Evolutionary conservation across 2,797 vertebrate genomes (phyloP).

Genomic region (Chaetodon trifasciatus): DNA sequence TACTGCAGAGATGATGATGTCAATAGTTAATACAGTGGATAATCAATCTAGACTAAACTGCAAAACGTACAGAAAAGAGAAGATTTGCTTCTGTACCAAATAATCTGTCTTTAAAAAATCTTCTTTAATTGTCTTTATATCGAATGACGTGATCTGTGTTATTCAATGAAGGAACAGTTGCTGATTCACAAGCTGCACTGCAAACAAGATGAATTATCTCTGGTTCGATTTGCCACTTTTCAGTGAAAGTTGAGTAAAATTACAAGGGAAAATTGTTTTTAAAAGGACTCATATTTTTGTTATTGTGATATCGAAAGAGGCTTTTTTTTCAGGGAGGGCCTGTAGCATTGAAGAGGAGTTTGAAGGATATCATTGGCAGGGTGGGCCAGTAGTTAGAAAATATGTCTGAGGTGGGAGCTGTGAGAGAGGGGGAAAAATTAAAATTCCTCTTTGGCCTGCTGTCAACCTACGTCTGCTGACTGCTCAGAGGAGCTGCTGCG

Average conservation of each 20-base stretch:
- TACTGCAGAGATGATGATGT: not conserved
- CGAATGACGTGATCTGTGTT: not conserved
- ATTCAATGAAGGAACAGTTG: constrained; percentile 17
- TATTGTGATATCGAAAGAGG: not conserved
- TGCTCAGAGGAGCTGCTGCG: constrained; percentile 78
- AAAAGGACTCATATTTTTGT: not conserved
- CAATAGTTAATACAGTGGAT: not conserved
- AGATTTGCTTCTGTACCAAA: not conserved
- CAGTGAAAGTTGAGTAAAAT: not conserved
- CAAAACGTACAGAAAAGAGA: not conserved
- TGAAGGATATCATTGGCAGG: constrained; percentile 42
- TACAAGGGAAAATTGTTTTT: not conserved
- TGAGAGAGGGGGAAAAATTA: constrained; percentile 72
- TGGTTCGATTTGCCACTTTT: not conserved
- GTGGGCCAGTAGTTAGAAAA: constrained; percentile 45
- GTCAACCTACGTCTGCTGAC: constrained; percentile 80
- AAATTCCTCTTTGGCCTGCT: constrained; percentile 84
- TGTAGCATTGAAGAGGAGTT: constrained; percentile 31
- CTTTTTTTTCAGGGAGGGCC: constrained; percentile 16
- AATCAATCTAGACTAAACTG: not conserved
- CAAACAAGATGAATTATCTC: not conserved
- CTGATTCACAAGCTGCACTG: constrained; percentile 16
- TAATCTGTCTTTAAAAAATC: not conserved
- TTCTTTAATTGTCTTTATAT: not conserved
- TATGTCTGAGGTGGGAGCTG: constrained; percentile 62